phyloP scores from a whole-genome alignment of 2,113 vertebrate genomes.

The Epinephelus lanceolatus region DNA sequence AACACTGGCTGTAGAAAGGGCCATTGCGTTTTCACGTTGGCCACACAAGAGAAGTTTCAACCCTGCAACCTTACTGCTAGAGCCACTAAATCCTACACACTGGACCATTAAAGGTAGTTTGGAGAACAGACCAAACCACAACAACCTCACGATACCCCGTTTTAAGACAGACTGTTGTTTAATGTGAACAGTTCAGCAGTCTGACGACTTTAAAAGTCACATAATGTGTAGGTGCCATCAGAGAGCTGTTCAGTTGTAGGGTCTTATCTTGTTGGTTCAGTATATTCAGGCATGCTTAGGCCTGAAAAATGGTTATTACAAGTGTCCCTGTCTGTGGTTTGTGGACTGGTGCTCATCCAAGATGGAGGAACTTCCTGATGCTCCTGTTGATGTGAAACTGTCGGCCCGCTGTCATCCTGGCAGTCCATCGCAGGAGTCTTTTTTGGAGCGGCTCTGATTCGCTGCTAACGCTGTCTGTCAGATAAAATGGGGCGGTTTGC shows the following conservation, averaged over 20 bases:
- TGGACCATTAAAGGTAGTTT: too few species aligned
- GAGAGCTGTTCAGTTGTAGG: not conserved
- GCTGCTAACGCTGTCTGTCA: constrained; percentile 53
- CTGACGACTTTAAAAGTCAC: too few species aligned
- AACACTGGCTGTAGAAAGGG: too few species aligned
- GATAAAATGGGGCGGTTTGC: constrained; percentile 33
- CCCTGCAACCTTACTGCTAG: too few species aligned
- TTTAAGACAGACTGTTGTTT: too few species aligned
- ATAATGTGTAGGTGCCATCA: too few species aligned
- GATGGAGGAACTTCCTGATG: constrained; percentile 64
- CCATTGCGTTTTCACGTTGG: too few species aligned
- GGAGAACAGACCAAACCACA: too few species aligned
- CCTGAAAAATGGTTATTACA: constrained; percentile 17
- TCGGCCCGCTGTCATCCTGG: constrained; percentile 55
- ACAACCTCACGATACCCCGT: too few species aligned
- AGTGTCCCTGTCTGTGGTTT: constrained; percentile 42
- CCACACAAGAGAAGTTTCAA: too few species aligned
- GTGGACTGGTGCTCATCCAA: constrained; percentile 52
- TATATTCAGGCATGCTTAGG: constrained; percentile 36
- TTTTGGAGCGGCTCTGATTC: constrained; percentile 54
- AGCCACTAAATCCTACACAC: too few species aligned
- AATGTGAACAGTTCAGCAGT: too few species aligned
- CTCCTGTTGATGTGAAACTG: constrained; percentile 48
- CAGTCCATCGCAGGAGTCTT: constrained; percentile 25
- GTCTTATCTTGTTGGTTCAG: not conserved